phyloP scores from a whole-genome alignment of 1,140 invertebrate genomes.

The Pseudomyrmex cubaensis region DNA sequence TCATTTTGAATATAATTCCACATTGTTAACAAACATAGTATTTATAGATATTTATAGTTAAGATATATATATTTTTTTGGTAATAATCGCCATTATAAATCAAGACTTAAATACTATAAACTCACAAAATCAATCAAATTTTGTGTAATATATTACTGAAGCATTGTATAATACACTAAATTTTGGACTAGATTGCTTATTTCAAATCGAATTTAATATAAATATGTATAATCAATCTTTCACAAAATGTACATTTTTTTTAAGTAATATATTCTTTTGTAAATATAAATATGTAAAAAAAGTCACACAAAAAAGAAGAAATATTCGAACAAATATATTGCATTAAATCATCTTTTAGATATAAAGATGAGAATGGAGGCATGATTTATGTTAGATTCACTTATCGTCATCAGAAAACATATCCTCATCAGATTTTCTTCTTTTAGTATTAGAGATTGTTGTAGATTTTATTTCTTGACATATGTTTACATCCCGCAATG shows the following conservation, averaged over 20 bases:
- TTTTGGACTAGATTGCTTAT: constrained; percentile 30
- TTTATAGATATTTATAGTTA: constrained; percentile 19
- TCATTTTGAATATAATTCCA: background rate
- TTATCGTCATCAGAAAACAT: constrained; percentile 48
- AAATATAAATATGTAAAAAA: constrained; percentile 16
- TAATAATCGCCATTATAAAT: background rate
- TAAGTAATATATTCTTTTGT: background rate
- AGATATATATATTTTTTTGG: background rate
- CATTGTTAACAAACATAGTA: too few relatives aligned
- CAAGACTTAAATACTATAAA: background rate
- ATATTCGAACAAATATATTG: background rate
- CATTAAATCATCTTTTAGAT: background rate
- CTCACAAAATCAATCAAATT: constrained; percentile 19
- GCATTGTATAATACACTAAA: constrained; percentile 20
- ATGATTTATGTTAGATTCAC: background rate
- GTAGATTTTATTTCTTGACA: background rate
- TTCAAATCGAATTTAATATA: background rate
- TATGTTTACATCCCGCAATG: background rate
- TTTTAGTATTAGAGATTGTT: constrained; percentile 10
- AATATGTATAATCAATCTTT: background rate
- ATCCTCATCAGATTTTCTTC: constrained; percentile 64
- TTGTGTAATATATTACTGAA: constrained; percentile 20
- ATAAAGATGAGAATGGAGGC: background rate
- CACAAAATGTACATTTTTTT: background rate
- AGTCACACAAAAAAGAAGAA: background rate